Percentiles rank a stretch among this genome's conserved stretches.
Evolutionary conservation across 1,140 invertebrate species (phyloP).

Genomic region (Eriocheir sinensis): DNA sequence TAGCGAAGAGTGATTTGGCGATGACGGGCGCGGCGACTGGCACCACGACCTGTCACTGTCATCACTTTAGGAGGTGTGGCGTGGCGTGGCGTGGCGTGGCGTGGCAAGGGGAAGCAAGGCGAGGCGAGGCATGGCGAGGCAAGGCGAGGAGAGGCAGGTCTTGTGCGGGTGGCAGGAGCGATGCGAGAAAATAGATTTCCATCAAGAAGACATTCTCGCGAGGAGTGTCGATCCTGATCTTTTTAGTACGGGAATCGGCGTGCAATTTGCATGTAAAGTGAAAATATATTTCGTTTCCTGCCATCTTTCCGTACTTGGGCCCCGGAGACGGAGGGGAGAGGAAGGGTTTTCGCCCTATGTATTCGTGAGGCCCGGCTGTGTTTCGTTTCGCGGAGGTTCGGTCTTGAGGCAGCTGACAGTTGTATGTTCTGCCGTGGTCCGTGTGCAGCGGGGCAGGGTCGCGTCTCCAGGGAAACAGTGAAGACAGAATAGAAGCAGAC

Average conservation of each 20-base stretch:
- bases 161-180: background rate
- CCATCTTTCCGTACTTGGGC: background rate
- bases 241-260: background rate
- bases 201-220: background rate
- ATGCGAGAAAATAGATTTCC: background rate
- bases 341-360: too few relatives aligned
- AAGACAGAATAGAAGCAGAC: too few relatives aligned
- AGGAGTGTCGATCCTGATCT: background rate
- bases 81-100: background rate
- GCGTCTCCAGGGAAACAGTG: too few relatives aligned
- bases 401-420: too few relatives aligned
- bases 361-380: too few relatives aligned
- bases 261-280: constrained; percentile 16
- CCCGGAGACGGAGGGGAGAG: background rate
- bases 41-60: background rate
- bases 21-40: background rate
- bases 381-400: too few relatives aligned
- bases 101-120: background rate
- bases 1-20: background rate
- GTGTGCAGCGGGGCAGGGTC: too few relatives aligned
- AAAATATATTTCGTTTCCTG: background rate
- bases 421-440: too few relatives aligned
- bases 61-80: constrained; percentile 3
- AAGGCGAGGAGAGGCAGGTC: background rate
- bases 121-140: background rate